Evolutionary conservation across 2,797 vertebrate genomes (phyloP).

Genomic region (Cynopterus sphinx): DNA sequence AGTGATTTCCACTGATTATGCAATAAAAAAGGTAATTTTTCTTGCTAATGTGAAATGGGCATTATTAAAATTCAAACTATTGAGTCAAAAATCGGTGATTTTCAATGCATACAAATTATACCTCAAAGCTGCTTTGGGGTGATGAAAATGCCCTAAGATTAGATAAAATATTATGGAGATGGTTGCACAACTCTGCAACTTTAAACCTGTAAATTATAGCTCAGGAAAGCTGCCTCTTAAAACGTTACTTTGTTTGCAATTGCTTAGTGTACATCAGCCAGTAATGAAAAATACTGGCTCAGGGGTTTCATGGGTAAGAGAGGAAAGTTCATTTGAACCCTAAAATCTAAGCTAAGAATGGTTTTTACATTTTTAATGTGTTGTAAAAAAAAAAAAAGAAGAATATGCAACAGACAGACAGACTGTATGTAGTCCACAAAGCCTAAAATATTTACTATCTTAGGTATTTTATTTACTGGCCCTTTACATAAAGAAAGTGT

Average conservation of each 20-base stretch:
- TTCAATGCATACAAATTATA: conserved; percentile 9
- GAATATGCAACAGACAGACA: neutral
- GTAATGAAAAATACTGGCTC: neutral
- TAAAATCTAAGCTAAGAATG: neutral
- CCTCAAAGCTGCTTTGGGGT: neutral
- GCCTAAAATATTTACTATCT: neutral
- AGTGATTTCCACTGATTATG: neutral
- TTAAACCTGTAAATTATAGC: neutral
- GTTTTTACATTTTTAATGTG: conserved; percentile 16
- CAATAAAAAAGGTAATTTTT: neutral
- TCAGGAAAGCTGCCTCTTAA: neutral
- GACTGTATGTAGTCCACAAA: neutral
- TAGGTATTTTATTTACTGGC: neutral
- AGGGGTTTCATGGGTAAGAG: neutral
- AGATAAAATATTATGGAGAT: conserved; percentile 4
- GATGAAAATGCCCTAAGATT: conserved; percentile 18
- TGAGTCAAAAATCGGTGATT: neutral
- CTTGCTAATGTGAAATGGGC: neutral
- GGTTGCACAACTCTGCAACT: neutral
- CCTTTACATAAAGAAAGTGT: conserved; percentile 9
- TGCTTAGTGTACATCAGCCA: neutral
- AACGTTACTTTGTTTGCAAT: neutral
- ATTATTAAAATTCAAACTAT: conserved; percentile 38
- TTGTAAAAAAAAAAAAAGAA: neutral
- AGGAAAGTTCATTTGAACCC: neutral